A percentile compares a stretch with the other conserved stretches of the same genome.
Conservation (phyloP, 2,888 invertebrate genomes). For the Limnephilus lunatus region DNA sequence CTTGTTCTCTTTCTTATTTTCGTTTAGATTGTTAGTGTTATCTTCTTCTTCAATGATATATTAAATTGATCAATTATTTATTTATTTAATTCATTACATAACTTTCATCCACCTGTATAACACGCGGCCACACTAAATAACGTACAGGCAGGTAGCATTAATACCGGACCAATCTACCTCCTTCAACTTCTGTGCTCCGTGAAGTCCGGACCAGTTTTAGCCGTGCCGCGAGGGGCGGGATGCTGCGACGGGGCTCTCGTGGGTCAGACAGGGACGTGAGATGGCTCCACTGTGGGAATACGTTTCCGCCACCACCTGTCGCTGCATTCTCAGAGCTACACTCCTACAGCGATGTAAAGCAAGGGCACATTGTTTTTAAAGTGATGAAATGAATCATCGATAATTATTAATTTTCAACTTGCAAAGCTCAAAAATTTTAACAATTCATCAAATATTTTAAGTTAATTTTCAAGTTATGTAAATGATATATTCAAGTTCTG, state of each 20-base stretch:
- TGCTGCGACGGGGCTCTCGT: not conserved
- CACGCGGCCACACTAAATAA: not conserved
- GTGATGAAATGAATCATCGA: not conserved
- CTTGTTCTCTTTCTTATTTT: no score
- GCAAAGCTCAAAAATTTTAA: no score
- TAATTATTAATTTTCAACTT: not conserved
- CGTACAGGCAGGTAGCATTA: not conserved
- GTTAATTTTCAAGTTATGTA: no score
- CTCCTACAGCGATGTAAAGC: not conserved
- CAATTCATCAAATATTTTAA: no score
- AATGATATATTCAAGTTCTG: no score
- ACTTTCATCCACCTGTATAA: not conserved
- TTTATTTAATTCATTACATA: not conserved
- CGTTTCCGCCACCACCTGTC: slow-evolving; percentile 53
- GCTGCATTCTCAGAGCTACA: slow-evolving; percentile 31
- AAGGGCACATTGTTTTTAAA: not conserved
- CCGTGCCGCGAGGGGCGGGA: not conserved
- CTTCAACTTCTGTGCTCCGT: not conserved
- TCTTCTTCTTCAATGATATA: no score
- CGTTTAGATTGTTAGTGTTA: no score
- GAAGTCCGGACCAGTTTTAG: not conserved
- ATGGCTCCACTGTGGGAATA: slow-evolving; percentile 45
- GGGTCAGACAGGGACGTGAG: slow-evolving; percentile 4
- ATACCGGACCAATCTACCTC: not conserved
- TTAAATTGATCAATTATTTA: no score